Conservation (phyloP, 2,888 invertebrate genomes). For the Crepidodera aurea region DNA sequence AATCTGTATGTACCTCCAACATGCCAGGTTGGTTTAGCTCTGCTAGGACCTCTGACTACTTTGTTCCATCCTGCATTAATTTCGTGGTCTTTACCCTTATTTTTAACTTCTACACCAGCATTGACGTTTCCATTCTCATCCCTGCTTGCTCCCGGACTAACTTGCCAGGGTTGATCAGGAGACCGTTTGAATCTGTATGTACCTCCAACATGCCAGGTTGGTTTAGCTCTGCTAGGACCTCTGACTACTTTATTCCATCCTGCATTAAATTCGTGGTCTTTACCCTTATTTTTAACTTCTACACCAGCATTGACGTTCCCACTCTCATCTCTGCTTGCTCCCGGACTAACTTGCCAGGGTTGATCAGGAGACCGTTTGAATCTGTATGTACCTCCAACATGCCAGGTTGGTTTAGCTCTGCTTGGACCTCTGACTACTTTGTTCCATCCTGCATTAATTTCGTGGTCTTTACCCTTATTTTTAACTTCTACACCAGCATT, state of each 20-base stretch:
- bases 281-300: conserved; percentile 33
- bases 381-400: conserved; percentile 36
- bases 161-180: conserved; percentile 26
- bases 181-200: background rate
- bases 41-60: conserved; percentile 34
- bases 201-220: conserved; percentile 15
- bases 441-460: conserved; percentile 36
- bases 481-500: conserved; percentile 30
- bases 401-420: conserved; percentile 37
- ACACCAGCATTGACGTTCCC: conserved; percentile 35
- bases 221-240: background rate
- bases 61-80: conserved; percentile 38
- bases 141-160: conserved; percentile 26
- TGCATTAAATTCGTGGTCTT: conserved; percentile 36
- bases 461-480: conserved; percentile 34
- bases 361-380: conserved; percentile 15
- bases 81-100: conserved; percentile 35
- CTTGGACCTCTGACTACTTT: conserved; percentile 37
- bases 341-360: conserved; percentile 34
- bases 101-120: conserved; percentile 30
- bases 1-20: conserved; percentile 32
- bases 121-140: conserved; percentile 36
- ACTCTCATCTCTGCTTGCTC: conserved; percentile 25
- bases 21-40: conserved; percentile 37
- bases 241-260: conserved; percentile 16